Evolutionary conservation across 2,888 invertebrate species (phyloP), one percentile per base, ranked within the genome.

Genomic region (Axea sp.): DNA sequence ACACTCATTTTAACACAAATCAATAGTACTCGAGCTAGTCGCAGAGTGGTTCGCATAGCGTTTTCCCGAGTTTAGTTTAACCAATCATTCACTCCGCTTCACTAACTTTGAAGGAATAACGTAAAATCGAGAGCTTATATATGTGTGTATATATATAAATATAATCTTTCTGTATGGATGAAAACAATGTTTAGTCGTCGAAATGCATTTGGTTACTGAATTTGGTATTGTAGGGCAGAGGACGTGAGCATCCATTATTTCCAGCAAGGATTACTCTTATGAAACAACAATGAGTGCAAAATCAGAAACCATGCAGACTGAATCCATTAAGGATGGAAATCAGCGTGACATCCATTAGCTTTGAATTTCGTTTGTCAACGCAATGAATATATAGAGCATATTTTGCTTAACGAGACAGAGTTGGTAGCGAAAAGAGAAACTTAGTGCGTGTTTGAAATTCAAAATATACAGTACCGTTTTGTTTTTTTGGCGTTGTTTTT

Each of bases 161-260:
- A n/a, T n/a, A n/a, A n/a, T n/a, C n/a, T n/a, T n/a, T n/a, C n/a
- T n/a, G n/a, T n/a, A n/a, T n/a, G n/a, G n/a, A n/a, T n/a, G n/a
- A 17, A 11, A 26, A 51, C 17, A 41, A 31, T 43, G 28, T n/a
- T 49, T 15, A 3, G 24, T 22, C 3, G 26, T 39, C 55, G 12
- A 11, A 5, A 9, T 35, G 33, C 76, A 68, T 77, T 67, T 8
- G 24, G 9, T 11, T 31, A 60, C 57, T 73, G 49, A 53, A 55
- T 62, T 60, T 37, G 53, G 59, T 9, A 24, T 53, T 69, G 53
- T 76, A 64, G 57, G 76, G 76, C 76, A 77, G 76, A 60, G 62
- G 69, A 73, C 77, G 65, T 76, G 69, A 57, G 73, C 72, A 74
- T 35, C 64, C 59, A 85, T 86, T 86, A 86, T 85, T 86, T 85